A percentile compares a stretch with the other conserved stretches of the same genome.
These are phyloP conservation scores for Heliconius aoede DNA, from an alignment of 2,888 invertebrate species.

Conservation along the genomic window DNA sequence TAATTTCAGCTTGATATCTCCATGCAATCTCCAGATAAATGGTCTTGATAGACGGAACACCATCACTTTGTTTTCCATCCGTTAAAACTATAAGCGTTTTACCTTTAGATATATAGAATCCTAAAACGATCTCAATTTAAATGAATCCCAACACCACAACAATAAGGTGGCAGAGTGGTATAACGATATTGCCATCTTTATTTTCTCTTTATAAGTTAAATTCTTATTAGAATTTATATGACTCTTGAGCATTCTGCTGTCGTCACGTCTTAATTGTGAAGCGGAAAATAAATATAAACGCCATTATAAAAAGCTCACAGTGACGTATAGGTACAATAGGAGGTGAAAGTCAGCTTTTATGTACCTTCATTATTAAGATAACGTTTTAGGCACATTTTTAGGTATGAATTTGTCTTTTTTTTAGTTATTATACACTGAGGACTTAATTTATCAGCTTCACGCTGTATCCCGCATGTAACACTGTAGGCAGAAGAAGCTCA, in stretches of 20 bases:
- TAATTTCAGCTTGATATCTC: too few species aligned
- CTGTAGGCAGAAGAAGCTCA: too few species aligned
- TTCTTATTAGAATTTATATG: conserved; percentile 19
- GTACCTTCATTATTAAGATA: background rate
- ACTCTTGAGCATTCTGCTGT: conserved; percentile 18
- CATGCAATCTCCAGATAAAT: too few species aligned
- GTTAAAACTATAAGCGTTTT: too few species aligned
- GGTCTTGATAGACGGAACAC: too few species aligned
- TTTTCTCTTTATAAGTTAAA: conserved; percentile 6
- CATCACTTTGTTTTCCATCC: too few species aligned
- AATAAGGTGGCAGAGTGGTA: background rate
- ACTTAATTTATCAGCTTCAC: too few species aligned
- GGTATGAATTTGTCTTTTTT: background rate
- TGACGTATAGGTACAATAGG: background rate
- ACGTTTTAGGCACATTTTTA: background rate
- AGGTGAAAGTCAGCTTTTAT: background rate
- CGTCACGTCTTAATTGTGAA: conserved; percentile 28
- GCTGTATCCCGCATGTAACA: too few species aligned
- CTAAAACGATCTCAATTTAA: background rate
- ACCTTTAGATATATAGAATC: too few species aligned
- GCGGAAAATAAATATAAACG: conserved; percentile 15
- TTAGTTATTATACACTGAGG: too few species aligned
- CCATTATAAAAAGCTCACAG: conserved; percentile 5
- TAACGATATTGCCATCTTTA: background rate
- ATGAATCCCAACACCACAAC: background rate